phyloP scores from a whole-genome alignment of 2,797 vertebrate species.

The Delichon dasypus region DNA sequence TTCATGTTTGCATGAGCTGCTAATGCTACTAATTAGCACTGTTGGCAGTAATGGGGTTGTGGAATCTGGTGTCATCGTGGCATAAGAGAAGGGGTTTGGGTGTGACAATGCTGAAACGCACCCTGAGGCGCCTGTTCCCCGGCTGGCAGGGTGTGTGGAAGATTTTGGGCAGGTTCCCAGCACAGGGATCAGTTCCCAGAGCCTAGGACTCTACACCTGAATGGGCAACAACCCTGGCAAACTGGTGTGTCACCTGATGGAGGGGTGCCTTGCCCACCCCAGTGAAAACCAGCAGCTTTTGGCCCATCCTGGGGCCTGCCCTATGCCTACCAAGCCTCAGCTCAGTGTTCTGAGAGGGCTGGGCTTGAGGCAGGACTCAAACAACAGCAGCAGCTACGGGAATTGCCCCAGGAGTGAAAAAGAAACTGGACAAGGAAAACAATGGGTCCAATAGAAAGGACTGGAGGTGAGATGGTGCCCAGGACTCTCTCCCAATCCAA shows the following conservation, averaged over 20 bases:
- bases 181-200: neutral
- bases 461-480: neutral
- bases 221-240: neutral
- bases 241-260: accelerated
- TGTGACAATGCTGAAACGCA: accelerated
- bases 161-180: neutral
- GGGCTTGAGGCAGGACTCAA: neutral
- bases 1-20: neutral
- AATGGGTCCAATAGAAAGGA: neutral
- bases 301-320: neutral
- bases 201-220: neutral
- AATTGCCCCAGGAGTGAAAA: neutral
- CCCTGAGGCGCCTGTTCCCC: neutral
- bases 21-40: neutral
- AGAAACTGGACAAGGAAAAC: neutral
- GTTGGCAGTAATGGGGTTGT: neutral
- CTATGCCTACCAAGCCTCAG: neutral
- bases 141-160: neutral
- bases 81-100: neutral
- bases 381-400: neutral
- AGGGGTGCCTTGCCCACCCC: neutral
- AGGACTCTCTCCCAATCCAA: neutral
- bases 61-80: neutral
- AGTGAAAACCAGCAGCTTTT: neutral
- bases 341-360: neutral